Evolutionary conservation across 2,113 vertebrate species (phyloP), one percentile per base, ranked within the genome.

Genomic region (Scopus umbretta): DNA sequence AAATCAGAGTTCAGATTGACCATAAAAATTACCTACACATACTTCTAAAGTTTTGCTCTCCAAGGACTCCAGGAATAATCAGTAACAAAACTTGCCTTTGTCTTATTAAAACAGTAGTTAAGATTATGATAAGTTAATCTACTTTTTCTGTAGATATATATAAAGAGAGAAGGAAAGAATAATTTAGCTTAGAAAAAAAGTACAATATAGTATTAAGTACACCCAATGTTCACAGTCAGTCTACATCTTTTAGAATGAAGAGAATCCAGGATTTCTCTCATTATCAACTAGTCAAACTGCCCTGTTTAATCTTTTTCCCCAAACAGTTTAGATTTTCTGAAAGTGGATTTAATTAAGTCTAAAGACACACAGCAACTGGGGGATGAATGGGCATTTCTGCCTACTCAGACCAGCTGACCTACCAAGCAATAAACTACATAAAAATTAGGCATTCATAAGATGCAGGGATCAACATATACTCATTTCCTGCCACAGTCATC

Each of bases 231-330:
- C 95, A 93, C 53, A 96, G 63, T 75, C 76, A 71, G 58, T 80
- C 86, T 90, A 68, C 53, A 87, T 72, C 53, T 75, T 75, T 78
- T 23, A 80, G 40, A 72, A 58, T 32, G 36, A 70, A 85, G 91
- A 49, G 91, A 81, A 86, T 50, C 45, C 86, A 92, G 70, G 65
- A 87, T 73, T 90, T 85, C 92, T 91, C 88, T 97, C 92, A 70
- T 78, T 97, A 96, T 95, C 96, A 93, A 79, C 96, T 97, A 96
- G 86, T 89, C 85, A 96, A 36, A 50, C 82, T 82, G 83, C 92
- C 92, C 61, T 58, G 12, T 93, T 94, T 95, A 88, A 95, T 97
- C 92, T 97, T 92, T 88, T 94, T 32, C 91, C 85, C 85, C 80
- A 94, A 95, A 92, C 88, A 88, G 82, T 91, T 97, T 63, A 89